Base-by-base conservation (phyloP, 2,113 vertebrate genomes). In the Alouatta palliata region DNA sequence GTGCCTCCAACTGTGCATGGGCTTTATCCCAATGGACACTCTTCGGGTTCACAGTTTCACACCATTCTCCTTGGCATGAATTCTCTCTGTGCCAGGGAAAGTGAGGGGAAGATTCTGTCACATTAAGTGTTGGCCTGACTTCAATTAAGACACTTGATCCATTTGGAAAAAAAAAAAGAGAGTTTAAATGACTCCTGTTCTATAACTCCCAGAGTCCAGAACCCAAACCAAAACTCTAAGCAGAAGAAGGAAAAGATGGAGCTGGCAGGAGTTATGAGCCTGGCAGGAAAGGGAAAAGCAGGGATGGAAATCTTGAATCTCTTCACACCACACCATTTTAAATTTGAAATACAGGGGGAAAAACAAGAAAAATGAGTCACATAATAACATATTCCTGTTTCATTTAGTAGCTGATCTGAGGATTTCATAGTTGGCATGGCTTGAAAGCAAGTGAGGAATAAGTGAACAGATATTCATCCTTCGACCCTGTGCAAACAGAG, bases 101-200 rank as follows among this genome's bases (percentile, higher is more conserved):
- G 56, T 23, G 70, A 94, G 13, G 66, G 83, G 43, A 82, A 89
- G 88, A 91, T 91, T 95, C 73, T 89, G 88, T 93, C 97, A 96
- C 79, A 70, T 68, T 56, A 64, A 91, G 79, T 87, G n/a, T 25
- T 95, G 76, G 91, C 30, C 89, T 97, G 94, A 94, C 95, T 91
- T 97, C 93, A 94, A 40, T 93, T 93, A 93, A 93, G 89, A 91
- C 19, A 94, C 61, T 93, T 91, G 83, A 84, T 90, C 86, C 75
- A 93, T 93, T 96, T 87, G 91, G 87, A 5, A 21, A 45, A 56
- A 86, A 35, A 61, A 56, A 88, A 35, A 56, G 35, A 54, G n/a
- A 54, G 19, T 83, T 96, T 97, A 77, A 96, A 80, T 89, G 93
- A 86, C 32, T 94, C 49, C 68, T 86, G 71, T 73, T 91, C 88